Evolutionary conservation across 2,113 vertebrate genomes (phyloP).

Genomic region (Pagrus major): DNA sequence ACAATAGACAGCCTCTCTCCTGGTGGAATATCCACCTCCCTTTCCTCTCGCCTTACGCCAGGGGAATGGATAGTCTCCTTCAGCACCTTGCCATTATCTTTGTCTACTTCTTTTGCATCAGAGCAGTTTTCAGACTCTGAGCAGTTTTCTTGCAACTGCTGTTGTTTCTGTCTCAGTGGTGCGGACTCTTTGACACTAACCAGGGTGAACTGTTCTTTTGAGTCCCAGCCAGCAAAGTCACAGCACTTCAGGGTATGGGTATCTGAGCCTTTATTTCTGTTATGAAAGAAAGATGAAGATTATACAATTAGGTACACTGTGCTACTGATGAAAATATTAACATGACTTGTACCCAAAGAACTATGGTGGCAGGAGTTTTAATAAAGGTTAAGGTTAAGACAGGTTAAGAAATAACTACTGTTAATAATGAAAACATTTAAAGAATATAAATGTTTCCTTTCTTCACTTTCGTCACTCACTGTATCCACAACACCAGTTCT

Average conservation of each 20-base stretch:
- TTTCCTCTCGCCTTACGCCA: slow-evolving; percentile 41
- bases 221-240: slow-evolving; percentile 92
- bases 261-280: slow-evolving; percentile 89
- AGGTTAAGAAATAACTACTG: background rate
- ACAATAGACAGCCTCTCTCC: slow-evolving; percentile 81
- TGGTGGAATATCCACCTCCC: slow-evolving; percentile 80
- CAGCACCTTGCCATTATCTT: background rate
- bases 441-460: background rate
- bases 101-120: background rate
- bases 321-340: background rate
- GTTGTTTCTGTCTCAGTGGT: slow-evolving; percentile 6
- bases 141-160: background rate
- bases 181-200: background rate
- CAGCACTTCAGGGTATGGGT: slow-evolving; percentile 87
- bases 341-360: background rate
- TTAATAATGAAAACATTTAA: too few species aligned
- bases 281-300: background rate
- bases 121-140: slow-evolving; percentile 10
- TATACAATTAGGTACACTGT: background rate
- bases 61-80: background rate
- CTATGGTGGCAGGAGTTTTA: background rate
- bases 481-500: slow-evolving; percentile 87
- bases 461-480: slow-evolving; percentile 85
- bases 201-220: slow-evolving; percentile 87
- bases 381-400: background rate